Base-by-base conservation (phyloP, 2,797 vertebrate genomes). In the Xyrichtys novacula region DNA sequence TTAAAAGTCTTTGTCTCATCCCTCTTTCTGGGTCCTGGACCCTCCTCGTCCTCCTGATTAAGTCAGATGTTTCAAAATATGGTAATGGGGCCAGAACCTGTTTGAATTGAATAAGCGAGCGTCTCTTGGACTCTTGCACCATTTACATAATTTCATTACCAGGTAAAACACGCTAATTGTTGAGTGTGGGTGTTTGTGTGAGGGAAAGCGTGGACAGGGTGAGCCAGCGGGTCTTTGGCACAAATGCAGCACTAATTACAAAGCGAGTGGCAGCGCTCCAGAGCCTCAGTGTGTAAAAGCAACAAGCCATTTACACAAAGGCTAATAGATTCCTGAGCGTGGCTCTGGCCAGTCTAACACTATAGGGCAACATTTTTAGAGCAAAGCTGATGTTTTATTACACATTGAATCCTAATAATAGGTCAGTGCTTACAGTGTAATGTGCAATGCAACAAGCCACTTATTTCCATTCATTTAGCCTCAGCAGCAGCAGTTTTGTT, bases 61-160 rank as follows among this genome's bases (percentile, higher is more conserved):
- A 98, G 96, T 99, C 96, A 96, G 96, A 98, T 98, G 96, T 98
- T 98, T 97, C 95, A 96, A 97, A 97, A 97, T 97, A 97, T 96
- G 96, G 94, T 98, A 98, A 98, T 94, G 94, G 85, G 69, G 54
- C 67, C 84, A 74, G 86, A 78, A 93, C 90, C 90, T 89, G 90
- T 92, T 93, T 97, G 96, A 97, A 96, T 96, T 88, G 84, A 90
- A 90, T 87, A 89, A 90, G 89, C 78, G 94, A 97, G 96, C 95
- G 90, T 95, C 95, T 94, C 93, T 90, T 57, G 80, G 86, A 88
- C 88, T 85, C 73, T 67, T 44, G 36, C 28, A 15, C 74, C 94
- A 97, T 98, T 97, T 97, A 94, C 96, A 97, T 98, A 98, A 98
- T 99, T 98, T 96, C 96, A 96, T 98, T 97, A 98, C 96, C 95